Conservation (phyloP, 2,797 vertebrate genomes). For the Anolis apletophallus region DNA sequence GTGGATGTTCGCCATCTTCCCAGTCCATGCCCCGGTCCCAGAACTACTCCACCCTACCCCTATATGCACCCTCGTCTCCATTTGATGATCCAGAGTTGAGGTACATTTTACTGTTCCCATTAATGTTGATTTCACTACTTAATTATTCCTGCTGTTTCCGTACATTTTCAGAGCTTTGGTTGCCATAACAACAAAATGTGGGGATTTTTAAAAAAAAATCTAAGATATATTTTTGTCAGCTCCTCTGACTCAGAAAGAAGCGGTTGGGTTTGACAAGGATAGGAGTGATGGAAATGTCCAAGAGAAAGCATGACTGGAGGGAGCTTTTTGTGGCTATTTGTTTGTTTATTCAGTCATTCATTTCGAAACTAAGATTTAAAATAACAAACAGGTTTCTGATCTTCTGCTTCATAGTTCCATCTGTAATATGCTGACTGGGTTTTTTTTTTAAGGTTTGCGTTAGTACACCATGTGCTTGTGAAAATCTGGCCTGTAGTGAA, state of each 20-base stretch:
- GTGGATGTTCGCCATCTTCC: background rate
- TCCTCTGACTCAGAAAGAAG: slow-evolving; percentile 37
- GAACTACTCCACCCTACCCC: background rate
- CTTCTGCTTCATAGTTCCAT: background rate
- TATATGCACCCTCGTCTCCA: background rate
- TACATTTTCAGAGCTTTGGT: slow-evolving; percentile 70
- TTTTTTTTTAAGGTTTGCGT: slow-evolving; percentile 2
- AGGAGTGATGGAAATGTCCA: slow-evolving; percentile 1
- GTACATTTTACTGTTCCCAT: slow-evolving; percentile 27
- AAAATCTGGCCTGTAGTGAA: slow-evolving; percentile 31
- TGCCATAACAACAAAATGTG: slow-evolving; percentile 76
- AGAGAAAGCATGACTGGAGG: slow-evolving; percentile 14
- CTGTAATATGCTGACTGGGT: slow-evolving; percentile 6
- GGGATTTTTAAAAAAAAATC: slow-evolving; percentile 28
- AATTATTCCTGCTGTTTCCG: slow-evolving; percentile 72
- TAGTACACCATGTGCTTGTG: slow-evolving; percentile 2
- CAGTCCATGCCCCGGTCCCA: background rate
- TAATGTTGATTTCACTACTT: slow-evolving; percentile 46
- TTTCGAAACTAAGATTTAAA: slow-evolving; percentile 3
- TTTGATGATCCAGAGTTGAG: slow-evolving; percentile 15
- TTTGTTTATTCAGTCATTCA: background rate
- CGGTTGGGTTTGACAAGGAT: slow-evolving; percentile 14
- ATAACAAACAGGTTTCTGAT: slow-evolving; percentile 9
- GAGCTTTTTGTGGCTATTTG: background rate
- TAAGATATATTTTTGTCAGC: slow-evolving; percentile 32